Evolutionary conservation across 2,888 invertebrate species (phyloP).

Genomic region (Amaurobius ferox): DNA sequence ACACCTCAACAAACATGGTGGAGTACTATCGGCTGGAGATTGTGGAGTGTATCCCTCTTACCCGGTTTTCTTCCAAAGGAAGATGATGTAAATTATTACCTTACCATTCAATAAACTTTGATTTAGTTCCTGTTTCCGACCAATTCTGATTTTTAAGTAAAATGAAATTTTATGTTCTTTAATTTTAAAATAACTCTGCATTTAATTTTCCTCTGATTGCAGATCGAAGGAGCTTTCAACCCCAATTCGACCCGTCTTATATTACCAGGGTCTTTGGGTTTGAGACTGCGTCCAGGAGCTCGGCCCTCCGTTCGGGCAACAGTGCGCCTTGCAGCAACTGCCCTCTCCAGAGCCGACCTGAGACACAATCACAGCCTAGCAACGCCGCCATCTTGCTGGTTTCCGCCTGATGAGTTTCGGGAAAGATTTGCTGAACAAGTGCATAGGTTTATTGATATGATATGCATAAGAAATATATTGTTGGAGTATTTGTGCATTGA

Average conservation of each 20-base stretch:
- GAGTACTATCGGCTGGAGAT: too few species aligned
- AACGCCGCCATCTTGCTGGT: slow-evolving; percentile 69
- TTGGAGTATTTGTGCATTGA: too few species aligned
- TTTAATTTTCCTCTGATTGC: neutral
- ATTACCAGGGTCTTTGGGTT: slow-evolving; percentile 14
- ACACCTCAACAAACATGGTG: too few species aligned
- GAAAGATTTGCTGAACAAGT: slow-evolving; percentile 62
- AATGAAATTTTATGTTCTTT: too few species aligned
- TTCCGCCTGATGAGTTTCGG: slow-evolving; percentile 49
- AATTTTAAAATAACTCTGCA: too few species aligned
- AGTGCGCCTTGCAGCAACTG: slow-evolving; percentile 24
- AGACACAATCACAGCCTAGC: slow-evolving; percentile 58
- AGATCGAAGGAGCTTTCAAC: slow-evolving; percentile 59
- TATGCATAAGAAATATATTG: too few species aligned
- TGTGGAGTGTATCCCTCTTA: too few species aligned
- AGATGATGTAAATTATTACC: too few species aligned
- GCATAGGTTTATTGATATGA: slow-evolving; percentile 53
- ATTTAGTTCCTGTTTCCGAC: too few species aligned
- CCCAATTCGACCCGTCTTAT: neutral
- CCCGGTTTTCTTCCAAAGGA: too few species aligned
- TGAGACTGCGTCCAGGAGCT: slow-evolving; percentile 35
- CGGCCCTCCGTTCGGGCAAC: slow-evolving; percentile 27
- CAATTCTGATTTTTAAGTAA: too few species aligned
- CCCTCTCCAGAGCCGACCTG: slow-evolving; percentile 54
- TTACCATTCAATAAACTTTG: too few species aligned